These are phyloP conservation scores for Ctenodactylus gundi DNA, from an alignment of 2,113 vertebrate genomes.

Conservation along the genomic window DNA sequence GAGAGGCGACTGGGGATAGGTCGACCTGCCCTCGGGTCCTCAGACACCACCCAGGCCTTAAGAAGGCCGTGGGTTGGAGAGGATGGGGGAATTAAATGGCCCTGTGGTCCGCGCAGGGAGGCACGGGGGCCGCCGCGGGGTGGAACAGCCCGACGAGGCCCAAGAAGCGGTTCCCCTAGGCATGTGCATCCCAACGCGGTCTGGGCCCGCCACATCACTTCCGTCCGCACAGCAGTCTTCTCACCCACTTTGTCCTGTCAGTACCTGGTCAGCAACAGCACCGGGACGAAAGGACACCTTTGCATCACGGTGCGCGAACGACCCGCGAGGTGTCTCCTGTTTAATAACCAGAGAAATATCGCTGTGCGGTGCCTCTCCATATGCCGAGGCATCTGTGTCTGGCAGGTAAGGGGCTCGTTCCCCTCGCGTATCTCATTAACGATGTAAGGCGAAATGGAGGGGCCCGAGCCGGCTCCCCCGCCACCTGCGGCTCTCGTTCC, in stretches of 20 bases:
- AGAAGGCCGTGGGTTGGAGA: background rate
- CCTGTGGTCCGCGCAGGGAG: too few species aligned
- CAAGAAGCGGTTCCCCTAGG: too few species aligned
- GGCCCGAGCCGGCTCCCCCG: background rate
- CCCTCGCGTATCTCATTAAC: constrained; percentile 75
- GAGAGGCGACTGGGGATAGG: background rate
- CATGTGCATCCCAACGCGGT: background rate
- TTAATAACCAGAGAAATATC: constrained; percentile 78
- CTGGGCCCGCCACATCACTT: background rate
- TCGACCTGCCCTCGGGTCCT: background rate
- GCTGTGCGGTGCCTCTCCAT: constrained; percentile 70
- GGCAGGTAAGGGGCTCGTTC: constrained; percentile 73
- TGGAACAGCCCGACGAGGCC: too few species aligned
- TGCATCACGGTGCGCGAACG: constrained; percentile 28
- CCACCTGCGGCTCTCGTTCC: background rate
- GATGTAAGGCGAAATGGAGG: constrained; percentile 75
- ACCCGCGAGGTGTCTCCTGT: constrained; percentile 70
- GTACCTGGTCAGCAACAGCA: constrained; percentile 34
- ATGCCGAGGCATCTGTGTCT: constrained; percentile 74
- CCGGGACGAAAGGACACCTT: constrained; percentile 47
- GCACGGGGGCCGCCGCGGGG: background rate
- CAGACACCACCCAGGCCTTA: background rate
- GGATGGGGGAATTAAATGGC: background rate
- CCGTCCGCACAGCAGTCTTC: background rate
- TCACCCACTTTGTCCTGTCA: background rate